phyloP scores from a whole-genome alignment of 1,140 invertebrate genomes.

The Diploscapter pachys region DNA sequence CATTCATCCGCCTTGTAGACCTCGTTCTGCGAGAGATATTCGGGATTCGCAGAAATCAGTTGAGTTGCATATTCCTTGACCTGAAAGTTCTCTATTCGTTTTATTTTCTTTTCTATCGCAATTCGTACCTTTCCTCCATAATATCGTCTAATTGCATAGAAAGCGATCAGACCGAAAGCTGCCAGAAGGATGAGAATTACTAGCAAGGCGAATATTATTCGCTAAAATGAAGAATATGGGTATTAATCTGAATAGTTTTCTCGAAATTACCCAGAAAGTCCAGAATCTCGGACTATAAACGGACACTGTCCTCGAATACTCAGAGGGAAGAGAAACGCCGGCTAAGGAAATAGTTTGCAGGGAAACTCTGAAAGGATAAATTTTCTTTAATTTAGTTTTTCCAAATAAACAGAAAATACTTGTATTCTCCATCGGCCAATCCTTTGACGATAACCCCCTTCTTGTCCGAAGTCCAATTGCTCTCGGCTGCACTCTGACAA shows the following conservation, averaged over 20 bases:
- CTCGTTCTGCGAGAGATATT: conserved; percentile 60
- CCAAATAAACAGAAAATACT: conserved; percentile 43
- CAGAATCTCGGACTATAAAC: conserved; percentile 59
- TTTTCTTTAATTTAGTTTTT: too few species aligned
- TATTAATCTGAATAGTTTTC: not conserved
- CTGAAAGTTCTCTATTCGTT: conserved; percentile 18
- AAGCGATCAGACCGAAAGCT: conserved; percentile 46
- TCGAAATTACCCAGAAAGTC: conserved; percentile 19
- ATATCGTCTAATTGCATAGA: conserved; percentile 34
- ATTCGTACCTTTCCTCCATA: conserved; percentile 31
- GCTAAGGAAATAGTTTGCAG: too few species aligned
- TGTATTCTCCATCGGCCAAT: conserved; percentile 81
- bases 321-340: too few species aligned
- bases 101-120: not conserved
- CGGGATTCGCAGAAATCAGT: conserved; percentile 60
- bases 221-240: conserved; percentile 16
- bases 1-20: conserved; percentile 86
- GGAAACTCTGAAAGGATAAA: not conserved
- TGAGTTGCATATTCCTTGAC: conserved; percentile 47
- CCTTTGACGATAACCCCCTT: conserved; percentile 45
- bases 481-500: not conserved
- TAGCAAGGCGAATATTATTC: conserved; percentile 27
- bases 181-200: conserved; percentile 50
- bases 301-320: conserved; percentile 59
- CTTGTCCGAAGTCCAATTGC: conserved; percentile 1